phyloP scores from a whole-genome alignment of 2,888 invertebrate genomes.

The Drosophila yooni region DNA sequence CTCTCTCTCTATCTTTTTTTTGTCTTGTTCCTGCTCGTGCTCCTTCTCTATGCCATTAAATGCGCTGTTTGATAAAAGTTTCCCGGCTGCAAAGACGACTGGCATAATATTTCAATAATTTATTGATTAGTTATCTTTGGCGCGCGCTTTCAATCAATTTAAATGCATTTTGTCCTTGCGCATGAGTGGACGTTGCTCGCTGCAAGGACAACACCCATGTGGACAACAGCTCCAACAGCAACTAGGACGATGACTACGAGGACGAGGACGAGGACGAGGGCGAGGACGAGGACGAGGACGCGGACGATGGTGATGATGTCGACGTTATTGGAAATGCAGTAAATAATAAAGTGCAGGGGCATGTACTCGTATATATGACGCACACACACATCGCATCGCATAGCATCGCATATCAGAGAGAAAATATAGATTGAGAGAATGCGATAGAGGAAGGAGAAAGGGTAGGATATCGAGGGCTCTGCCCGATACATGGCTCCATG shows the following conservation, averaged over 20 bases:
- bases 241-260: constrained; percentile 3
- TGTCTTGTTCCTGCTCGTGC: background rate
- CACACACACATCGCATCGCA: constrained; percentile 1
- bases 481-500: constrained; percentile 57
- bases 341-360: constrained; percentile 67
- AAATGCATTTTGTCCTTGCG: constrained; percentile 77
- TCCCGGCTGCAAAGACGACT: constrained; percentile 23
- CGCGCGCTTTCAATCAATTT: constrained; percentile 71
- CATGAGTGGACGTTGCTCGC: constrained; percentile 66
- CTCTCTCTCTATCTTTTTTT: constrained; percentile 4
- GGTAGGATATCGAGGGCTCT: constrained; percentile 1
- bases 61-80: constrained; percentile 45
- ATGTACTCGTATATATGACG: constrained; percentile 34
- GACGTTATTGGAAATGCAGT: constrained; percentile 72
- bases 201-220: constrained; percentile 42
- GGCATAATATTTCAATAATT: constrained; percentile 69
- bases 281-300: background rate
- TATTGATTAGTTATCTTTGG: constrained; percentile 77
- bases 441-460: constrained; percentile 5
- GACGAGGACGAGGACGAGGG: background rate
- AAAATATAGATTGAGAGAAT: constrained; percentile 38
- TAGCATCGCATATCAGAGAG: constrained; percentile 39
- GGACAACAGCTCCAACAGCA: constrained; percentile 7
- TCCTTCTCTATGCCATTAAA: constrained; percentile 28
- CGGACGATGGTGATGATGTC: constrained; percentile 18